phyloP scores from a whole-genome alignment of 2,113 vertebrate species.

The Hippocampus comes region DNA sequence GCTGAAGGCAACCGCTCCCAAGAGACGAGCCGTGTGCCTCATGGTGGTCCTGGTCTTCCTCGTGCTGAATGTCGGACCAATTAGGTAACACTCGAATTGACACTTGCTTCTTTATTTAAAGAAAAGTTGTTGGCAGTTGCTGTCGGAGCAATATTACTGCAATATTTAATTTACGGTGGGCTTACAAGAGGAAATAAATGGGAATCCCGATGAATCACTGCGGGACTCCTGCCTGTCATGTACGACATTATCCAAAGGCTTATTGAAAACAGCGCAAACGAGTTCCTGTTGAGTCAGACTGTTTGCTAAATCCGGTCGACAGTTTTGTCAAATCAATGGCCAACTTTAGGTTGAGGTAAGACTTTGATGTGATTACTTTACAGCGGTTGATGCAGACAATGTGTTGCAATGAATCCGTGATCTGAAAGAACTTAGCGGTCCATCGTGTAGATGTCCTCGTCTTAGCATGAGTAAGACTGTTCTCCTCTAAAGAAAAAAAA shows the following conservation, averaged over 20 bases:
- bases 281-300: conserved; percentile 6
- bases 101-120: not conserved
- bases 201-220: conserved; percentile 52
- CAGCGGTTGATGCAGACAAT: not conserved
- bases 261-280: conserved; percentile 26
- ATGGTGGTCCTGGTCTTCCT: conserved; percentile 86
- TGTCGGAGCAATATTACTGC: not conserved
- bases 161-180: not conserved
- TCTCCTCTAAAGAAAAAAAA: not conserved
- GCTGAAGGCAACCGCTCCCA: conserved; percentile 81
- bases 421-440: not conserved
- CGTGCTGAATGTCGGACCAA: conserved; percentile 78
- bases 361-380: not conserved
- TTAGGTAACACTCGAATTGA: conserved; percentile 73
- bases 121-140: not conserved
- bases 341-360: not conserved
- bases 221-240: conserved; percentile 19
- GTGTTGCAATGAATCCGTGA: not conserved
- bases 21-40: conserved; percentile 85
- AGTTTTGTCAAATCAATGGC: not conserved
- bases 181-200: conserved; percentile 28
- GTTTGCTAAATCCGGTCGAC: not conserved
- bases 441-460: not conserved
- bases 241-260: conserved; percentile 17
- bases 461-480: not conserved